Base-by-base conservation (phyloP, 2,113 vertebrate species). In the Onychorhynchus coronatus region DNA sequence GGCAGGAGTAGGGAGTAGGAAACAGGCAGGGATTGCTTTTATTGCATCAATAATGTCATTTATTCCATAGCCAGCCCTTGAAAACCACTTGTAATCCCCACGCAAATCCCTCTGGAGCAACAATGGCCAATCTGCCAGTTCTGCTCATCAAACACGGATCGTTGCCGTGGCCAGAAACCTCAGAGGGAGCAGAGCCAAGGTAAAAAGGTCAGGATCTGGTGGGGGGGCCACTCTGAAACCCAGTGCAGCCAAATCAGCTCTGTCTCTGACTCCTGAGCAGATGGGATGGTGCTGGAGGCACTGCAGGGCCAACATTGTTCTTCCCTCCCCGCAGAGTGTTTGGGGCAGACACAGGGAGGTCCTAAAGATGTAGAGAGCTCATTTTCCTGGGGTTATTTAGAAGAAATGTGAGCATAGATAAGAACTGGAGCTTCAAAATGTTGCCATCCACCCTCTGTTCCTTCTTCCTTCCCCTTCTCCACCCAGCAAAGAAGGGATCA, bases 151-250 rank as follows among this genome's bases (percentile, higher is more conserved):
- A 72, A 6, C n/a, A 4, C 2, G 7, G 89, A 63, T 88, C 50
- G 7, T 80, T 56, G 33, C 59, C 31, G 68, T 5, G 15, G 56
- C 86, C 94, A 95, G 83, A 71, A 80, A 70, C 76, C 84, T 77
- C 91, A 50, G 56, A 68, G 89, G 89, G 87, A 91, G 53, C 39
- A 3, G 75, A 85, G 87, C 95, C 91, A 79, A 82, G 91, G 93
- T 16, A 6, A 44, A 39, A 58, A 84, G 89, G 74, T 79, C 87
- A 91, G 93, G 66, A 47, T 66, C 59, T 44, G 59, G 59, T 44
- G 58, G 27, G 63, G 59, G 67, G 59, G 67, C 1, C 56, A 42
- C 62, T 59, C 77, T 41, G 46, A 35, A 88, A 62, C 37, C 70
- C 72, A 21, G 0, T 1, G 49, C 82, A 49, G 44, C 88, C 88